Percentiles rank a stretch among this genome's conserved stretches.
Conservation (phyloP, 2,113 vertebrate species). For the Aptenodytes patagonicus region DNA sequence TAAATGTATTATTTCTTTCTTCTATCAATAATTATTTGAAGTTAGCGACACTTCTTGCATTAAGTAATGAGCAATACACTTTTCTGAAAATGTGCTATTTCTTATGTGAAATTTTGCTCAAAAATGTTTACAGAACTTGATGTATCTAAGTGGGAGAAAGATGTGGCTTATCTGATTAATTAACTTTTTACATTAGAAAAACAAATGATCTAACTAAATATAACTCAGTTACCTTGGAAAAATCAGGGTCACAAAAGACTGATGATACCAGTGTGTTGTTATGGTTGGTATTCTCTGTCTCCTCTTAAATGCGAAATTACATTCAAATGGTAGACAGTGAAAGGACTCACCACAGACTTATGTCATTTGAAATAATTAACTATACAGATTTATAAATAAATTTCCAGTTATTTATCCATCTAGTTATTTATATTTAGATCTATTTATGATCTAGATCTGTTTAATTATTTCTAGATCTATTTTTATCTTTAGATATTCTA, state of each 20-base stretch:
- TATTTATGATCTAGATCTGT: neutral
- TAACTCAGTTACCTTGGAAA: neutral
- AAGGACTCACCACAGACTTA: neutral
- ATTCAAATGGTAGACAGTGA: neutral
- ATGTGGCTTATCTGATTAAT: neutral
- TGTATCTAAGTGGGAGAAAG: neutral
- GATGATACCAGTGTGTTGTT: neutral
- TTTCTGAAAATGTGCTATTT: neutral
- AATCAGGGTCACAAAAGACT: neutral
- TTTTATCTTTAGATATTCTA: neutral
- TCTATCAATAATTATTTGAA: neutral
- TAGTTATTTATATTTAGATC: neutral
- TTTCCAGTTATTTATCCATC: neutral
- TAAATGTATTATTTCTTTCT: neutral
- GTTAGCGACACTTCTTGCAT: neutral
- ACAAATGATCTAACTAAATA: neutral
- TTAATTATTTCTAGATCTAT: neutral
- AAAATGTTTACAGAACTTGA: neutral
- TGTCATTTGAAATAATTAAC: neutral
- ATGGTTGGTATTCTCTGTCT: neutral
- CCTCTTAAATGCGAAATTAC: neutral
- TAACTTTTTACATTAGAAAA: neutral
- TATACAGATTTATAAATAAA: neutral
- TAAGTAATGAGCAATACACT: neutral
- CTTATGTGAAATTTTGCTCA: neutral